Evolutionary conservation across 1,140 invertebrate species (phyloP).

Genomic region (Drosophila rufa): DNA sequence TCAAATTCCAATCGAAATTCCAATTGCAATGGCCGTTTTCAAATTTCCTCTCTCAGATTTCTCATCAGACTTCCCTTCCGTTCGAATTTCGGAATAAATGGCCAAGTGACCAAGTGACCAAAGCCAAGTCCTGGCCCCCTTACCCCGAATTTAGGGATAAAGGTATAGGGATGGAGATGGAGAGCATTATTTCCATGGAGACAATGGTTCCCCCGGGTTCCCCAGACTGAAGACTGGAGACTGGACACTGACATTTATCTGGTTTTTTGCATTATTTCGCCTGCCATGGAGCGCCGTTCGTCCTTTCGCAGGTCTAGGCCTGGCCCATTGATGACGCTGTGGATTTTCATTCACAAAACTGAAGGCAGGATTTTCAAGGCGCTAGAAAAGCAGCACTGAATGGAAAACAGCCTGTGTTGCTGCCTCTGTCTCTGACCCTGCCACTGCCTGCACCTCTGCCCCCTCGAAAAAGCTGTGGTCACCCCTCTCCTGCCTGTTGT

Average conservation of each 20-base stretch:
- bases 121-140: neutral
- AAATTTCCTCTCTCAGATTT: slow-evolving; percentile 11
- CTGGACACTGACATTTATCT: slow-evolving; percentile 18
- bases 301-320: slow-evolving; percentile 1
- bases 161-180: too few relatives aligned
- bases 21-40: slow-evolving; percentile 4
- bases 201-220: neutral
- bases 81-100: neutral
- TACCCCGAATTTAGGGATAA: neutral
- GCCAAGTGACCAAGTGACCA: neutral
- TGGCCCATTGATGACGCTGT: slow-evolving; percentile 63
- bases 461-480: neutral
- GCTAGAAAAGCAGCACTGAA: slow-evolving; percentile 21
- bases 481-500: neutral
- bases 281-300: slow-evolving; percentile 17
- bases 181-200: slow-evolving; percentile 4
- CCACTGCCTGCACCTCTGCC: neutral
- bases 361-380: slow-evolving; percentile 69
- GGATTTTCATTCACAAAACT: slow-evolving; percentile 74
- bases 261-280: slow-evolving; percentile 15
- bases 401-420: slow-evolving; percentile 7
- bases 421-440: neutral
- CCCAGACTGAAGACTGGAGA: neutral
- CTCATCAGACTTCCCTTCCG: neutral
- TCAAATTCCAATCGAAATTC: neutral